Conservation (phyloP, 1,140 invertebrate genomes). For the Mizuhopecten yessoensis region DNA sequence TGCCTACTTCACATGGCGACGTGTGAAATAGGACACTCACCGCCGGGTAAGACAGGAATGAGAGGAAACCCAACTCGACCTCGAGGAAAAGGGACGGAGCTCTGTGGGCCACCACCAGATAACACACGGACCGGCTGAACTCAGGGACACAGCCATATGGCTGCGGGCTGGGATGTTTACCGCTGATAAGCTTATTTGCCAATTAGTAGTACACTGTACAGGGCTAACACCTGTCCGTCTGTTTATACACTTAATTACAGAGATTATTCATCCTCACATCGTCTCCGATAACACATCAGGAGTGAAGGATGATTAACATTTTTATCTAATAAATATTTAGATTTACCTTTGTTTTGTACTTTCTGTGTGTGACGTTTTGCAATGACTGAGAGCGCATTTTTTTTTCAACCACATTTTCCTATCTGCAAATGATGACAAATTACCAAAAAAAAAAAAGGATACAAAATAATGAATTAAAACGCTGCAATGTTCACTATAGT, state of each 20-base stretch:
- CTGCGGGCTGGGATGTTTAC: constrained; percentile 3
- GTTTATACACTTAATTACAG: constrained; percentile 15
- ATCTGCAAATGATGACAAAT: no score
- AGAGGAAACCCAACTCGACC: background rate
- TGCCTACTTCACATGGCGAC: constrained; percentile 12
- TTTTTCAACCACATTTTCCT: no score
- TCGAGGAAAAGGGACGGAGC: background rate
- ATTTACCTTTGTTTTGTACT: background rate
- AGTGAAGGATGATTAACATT: background rate
- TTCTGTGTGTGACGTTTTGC: background rate
- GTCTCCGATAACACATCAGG: background rate
- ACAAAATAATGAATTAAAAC: no score
- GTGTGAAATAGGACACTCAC: constrained; percentile 29
- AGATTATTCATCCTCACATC: background rate
- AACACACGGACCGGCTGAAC: constrained; percentile 3
- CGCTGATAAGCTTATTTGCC: constrained; percentile 21
- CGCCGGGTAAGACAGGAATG: constrained; percentile 15
- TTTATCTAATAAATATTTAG: background rate
- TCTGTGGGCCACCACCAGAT: background rate
- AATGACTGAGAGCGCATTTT: no score
- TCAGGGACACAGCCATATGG: background rate
- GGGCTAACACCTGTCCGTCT: constrained; percentile 36
- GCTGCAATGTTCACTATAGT: no score
- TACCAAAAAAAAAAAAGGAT: no score
- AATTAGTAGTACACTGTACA: constrained; percentile 34